Base-by-base conservation (phyloP, 1,140 invertebrate species). In the Magallana angulata region DNA sequence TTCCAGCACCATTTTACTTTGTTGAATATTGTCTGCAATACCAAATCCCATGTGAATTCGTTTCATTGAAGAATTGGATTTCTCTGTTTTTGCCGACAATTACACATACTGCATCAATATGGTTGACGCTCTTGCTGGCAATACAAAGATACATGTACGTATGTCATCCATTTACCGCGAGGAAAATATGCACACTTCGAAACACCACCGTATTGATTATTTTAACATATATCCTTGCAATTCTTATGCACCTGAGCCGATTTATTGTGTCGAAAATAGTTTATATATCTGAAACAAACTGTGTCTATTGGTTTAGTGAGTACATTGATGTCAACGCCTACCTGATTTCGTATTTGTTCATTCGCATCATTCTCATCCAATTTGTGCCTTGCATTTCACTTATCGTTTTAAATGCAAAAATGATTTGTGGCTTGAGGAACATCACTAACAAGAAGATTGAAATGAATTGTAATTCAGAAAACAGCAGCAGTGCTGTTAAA, bases 311-410 rank as follows among this genome's bases (percentile, higher is more conserved):
- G 6, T 87, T 84, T 57, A 18, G 60, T 30, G 7, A 68, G 48
- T 82, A 76, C 82, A 58, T 89, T 24, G n/a, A 89, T 64, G 6
- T 30, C 18, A 60, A 85, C 7, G 58, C 57, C 36, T 89, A 89
- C 68, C 60, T 85, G 59, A 71, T 56, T 14, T 57, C 86, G 6
- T 89, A 89, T 62, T 82, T 89, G 60, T 82, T 81, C 57, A 85
- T 89, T 36, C 58, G 88, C 57, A 89, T 89, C 16, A 87, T 89
- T 12, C 59, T 89, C 4, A 89, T 89, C 64, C 88, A 89, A 85
- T 89, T 89, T 83, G 88, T 87, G 86, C 88, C 88, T 89, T 89
- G 88, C 85, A 85, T 89, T 56, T 80, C 71, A 30, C 84, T 89
- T 11, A 89, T 89, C 71, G 57, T 89, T 82, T 62, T 89, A 24